These are phyloP conservation scores for Pitta sordida DNA, from an alignment of 2,113 vertebrate genomes.

Conservation along the genomic window DNA sequence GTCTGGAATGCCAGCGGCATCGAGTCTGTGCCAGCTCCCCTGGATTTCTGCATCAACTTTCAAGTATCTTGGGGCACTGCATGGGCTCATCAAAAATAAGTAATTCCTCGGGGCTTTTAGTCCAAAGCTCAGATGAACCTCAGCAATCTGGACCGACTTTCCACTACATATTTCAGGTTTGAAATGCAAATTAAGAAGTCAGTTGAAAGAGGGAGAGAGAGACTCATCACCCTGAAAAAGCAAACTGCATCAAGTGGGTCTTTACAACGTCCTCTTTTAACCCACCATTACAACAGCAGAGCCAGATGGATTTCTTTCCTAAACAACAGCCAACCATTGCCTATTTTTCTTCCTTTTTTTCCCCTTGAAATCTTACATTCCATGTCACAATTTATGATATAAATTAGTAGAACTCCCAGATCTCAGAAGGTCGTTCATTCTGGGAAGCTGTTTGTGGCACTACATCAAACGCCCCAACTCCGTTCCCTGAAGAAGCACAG, in stretches of 20 bases:
- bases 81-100: not conserved
- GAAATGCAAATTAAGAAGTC: not conserved
- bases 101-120: not conserved
- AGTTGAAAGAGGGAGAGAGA: not conserved
- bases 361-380: not conserved
- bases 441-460: not conserved
- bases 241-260: not conserved
- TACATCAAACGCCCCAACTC: not conserved
- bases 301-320: not conserved
- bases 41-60: not conserved
- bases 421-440: slow-evolving; percentile 34
- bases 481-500: not conserved
- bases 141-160: not conserved
- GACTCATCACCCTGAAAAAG: not conserved
- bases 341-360: not conserved
- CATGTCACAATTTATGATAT: not conserved
- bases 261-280: not conserved
- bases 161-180: not conserved
- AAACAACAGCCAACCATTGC: not conserved
- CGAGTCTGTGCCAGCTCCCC: not conserved
- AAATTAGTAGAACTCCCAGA: slow-evolving; percentile 16
- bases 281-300: not conserved
- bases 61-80: not conserved
- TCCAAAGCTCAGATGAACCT: not conserved
- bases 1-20: not conserved